phyloP scores from a whole-genome alignment of 2,797 vertebrate species.

The Arrhamphus sclerolepis region DNA sequence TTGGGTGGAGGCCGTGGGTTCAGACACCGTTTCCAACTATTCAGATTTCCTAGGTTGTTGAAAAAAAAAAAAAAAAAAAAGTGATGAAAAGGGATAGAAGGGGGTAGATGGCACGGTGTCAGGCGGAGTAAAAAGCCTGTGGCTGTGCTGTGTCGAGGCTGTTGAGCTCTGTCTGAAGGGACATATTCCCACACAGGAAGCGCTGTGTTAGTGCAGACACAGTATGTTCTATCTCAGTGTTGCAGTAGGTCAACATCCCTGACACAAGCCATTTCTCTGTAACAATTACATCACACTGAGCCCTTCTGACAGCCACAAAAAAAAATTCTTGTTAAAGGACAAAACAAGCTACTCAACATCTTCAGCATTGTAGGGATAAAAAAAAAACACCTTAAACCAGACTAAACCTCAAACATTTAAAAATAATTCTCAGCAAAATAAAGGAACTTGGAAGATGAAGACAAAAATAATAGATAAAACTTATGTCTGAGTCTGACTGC shows the following conservation, averaged over 20 bases:
- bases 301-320: conserved; percentile 57
- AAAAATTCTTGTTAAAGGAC: conserved; percentile 43
- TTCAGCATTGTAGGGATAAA: conserved; percentile 9
- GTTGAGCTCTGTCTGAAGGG: conserved; percentile 60
- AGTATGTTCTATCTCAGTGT: conserved; percentile 71
- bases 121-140: conserved; percentile 77
- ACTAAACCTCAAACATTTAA: conserved; percentile 33
- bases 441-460: background rate
- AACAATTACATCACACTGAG: conserved; percentile 61
- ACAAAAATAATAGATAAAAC: background rate
- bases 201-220: conserved; percentile 70
- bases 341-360: conserved; percentile 32
- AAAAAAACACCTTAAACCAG: conserved; percentile 34
- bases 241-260: conserved; percentile 61
- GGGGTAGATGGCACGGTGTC: conserved; percentile 47
- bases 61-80: conserved; percentile 67
- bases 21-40: conserved; percentile 74
- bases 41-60: conserved; percentile 81
- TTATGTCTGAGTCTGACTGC: too few relatives aligned
- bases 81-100: conserved; percentile 60
- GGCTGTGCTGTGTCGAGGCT: conserved; percentile 61
- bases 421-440: conserved; percentile 2
- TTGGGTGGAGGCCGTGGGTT: conserved; percentile 69
- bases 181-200: conserved; percentile 74
- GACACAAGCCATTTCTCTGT: conserved; percentile 48